Conservation (phyloP, 2,113 vertebrate genomes). For the Xenotilapia longispinis region DNA sequence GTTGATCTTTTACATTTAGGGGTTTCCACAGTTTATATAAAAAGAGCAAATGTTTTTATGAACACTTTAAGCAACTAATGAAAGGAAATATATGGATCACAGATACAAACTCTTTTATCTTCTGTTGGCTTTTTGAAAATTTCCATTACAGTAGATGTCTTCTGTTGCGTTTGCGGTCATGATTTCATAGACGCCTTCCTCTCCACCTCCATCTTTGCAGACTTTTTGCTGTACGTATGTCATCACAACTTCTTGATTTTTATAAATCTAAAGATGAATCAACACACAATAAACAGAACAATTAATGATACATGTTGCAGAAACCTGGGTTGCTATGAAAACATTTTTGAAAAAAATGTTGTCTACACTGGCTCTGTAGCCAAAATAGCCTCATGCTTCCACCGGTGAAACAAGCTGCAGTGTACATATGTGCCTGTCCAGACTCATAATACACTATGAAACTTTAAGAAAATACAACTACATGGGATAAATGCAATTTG, state of each 20-base stretch:
- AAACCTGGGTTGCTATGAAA: neutral
- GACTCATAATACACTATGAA: neutral
- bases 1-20: neutral
- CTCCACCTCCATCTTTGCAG: neutral
- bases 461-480: neutral
- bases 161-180: neutral
- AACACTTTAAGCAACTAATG: neutral
- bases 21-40: neutral
- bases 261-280: neutral
- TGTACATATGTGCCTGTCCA: neutral
- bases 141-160: neutral
- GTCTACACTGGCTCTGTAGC: neutral
- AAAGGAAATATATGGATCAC: neutral
- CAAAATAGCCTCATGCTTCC: neutral
- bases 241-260: neutral
- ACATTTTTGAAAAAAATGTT: neutral
- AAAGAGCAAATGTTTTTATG: neutral
- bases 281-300: neutral
- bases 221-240: neutral
- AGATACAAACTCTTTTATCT: neutral
- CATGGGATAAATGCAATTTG: neutral
- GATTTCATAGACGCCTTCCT: neutral
- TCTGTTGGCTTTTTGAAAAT: neutral
- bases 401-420: accelerated
- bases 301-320: neutral